Evolutionary conservation across 2,797 vertebrate species (phyloP).

Genomic region (Parauchenoglanis punctatus): DNA sequence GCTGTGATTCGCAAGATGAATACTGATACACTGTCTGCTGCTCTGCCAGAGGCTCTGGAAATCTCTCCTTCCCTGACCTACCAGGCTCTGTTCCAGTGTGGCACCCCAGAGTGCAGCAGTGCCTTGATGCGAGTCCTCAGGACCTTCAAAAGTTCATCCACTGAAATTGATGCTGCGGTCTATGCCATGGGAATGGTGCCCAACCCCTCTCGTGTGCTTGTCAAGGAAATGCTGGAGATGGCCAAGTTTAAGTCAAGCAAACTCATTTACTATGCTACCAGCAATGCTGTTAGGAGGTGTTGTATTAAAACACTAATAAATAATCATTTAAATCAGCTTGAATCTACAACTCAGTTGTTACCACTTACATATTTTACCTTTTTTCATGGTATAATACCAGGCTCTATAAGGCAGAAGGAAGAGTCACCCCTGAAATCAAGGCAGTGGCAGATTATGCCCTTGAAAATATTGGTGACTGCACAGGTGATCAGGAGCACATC

Average conservation of each 20-base stretch:
- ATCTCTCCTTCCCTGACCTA: slow-evolving; percentile 79
- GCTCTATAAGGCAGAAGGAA: slow-evolving; percentile 69
- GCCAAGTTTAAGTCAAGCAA: slow-evolving; percentile 85
- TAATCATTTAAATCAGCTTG: not conserved
- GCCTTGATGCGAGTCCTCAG: slow-evolving; percentile 75
- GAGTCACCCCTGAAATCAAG: slow-evolving; percentile 81
- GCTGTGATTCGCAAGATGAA: slow-evolving; percentile 81
- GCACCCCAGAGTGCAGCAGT: slow-evolving; percentile 69
- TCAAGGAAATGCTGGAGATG: slow-evolving; percentile 84
- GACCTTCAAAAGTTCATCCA: slow-evolving; percentile 68
- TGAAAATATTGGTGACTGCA: slow-evolving; percentile 70
- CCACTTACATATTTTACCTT: not conserved
- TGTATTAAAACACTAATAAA: slow-evolving; percentile 28
- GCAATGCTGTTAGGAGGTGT: slow-evolving; percentile 87
- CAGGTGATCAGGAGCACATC: slow-evolving; percentile 72
- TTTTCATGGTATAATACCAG: slow-evolving; percentile 60
- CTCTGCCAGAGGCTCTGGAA: slow-evolving; percentile 80
- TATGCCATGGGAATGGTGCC: slow-evolving; percentile 86
- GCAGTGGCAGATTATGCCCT: slow-evolving; percentile 80
- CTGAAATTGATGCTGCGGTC: slow-evolving; percentile 81
- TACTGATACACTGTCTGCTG: slow-evolving; percentile 72
- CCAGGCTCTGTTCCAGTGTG: slow-evolving; percentile 88
- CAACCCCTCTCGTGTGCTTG: slow-evolving; percentile 80
- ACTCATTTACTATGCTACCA: slow-evolving; percentile 87
- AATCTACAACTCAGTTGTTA: not conserved